A percentile compares a stretch with the other conserved stretches of the same genome.
Evolutionary conservation across 2,113 vertebrate species (phyloP).

Genomic region (Leptocoma aspasia): DNA sequence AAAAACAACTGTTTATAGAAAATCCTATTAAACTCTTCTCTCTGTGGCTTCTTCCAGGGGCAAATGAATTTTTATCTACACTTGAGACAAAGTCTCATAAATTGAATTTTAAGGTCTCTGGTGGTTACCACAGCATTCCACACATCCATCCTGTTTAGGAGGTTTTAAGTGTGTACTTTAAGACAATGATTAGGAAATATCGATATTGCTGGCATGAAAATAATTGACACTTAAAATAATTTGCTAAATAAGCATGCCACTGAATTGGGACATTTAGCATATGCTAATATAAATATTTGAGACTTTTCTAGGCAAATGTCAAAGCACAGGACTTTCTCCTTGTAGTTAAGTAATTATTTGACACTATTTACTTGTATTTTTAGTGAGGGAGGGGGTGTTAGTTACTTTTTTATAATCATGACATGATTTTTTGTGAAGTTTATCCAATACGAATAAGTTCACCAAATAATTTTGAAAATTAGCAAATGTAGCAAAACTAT

Average conservation of each 20-base stretch:
- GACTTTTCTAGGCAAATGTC: background rate
- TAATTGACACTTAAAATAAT: background rate
- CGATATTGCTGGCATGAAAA: background rate
- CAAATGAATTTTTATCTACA: background rate
- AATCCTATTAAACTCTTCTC: background rate
- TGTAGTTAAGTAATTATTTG: background rate
- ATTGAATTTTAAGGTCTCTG: background rate
- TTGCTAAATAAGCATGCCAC: background rate
- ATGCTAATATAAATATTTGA: background rate
- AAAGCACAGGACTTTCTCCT: background rate
- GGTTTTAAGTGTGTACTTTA: background rate
- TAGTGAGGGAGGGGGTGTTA: accelerated
- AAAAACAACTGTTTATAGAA: background rate
- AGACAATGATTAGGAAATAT: background rate
- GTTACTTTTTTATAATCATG: background rate
- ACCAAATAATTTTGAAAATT: background rate
- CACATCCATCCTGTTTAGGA: background rate
- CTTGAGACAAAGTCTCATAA: background rate
- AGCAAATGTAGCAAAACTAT: background rate
- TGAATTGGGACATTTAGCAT: background rate
- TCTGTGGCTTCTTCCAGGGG: background rate
- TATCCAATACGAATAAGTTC: background rate
- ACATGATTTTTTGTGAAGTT: background rate
- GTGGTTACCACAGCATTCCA: background rate
- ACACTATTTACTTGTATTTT: background rate